Percentiles rank a stretch among this genome's conserved stretches.
These are phyloP conservation scores for Acleris holmiana DNA, from an alignment of 2,888 invertebrate species.

Conservation along the genomic window DNA sequence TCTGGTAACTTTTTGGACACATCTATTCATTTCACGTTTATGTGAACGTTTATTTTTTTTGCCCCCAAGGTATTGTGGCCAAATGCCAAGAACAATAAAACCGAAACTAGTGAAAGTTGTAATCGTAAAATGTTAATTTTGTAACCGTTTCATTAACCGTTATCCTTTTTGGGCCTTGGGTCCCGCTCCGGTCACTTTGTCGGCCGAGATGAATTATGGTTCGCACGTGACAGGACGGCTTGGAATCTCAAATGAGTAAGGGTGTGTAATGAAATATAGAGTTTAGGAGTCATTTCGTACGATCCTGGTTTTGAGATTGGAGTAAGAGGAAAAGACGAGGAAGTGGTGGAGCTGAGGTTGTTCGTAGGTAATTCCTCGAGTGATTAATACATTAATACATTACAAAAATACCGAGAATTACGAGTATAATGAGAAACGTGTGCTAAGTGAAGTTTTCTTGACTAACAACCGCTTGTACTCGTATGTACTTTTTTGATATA, in stretches of 20 bases:
- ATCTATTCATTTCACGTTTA: not conserved
- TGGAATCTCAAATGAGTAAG: constrained; percentile 14
- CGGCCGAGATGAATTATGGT: constrained; percentile 30
- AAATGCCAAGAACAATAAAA: constrained; percentile 22
- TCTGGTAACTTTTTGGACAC: not conserved
- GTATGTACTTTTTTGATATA: no score
- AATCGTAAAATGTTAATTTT: constrained; percentile 34
- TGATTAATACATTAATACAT: no score
- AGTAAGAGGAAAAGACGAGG: not conserved
- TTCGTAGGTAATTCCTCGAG: no score
- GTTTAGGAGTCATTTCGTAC: constrained; percentile 3
- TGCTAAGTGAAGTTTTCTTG: no score
- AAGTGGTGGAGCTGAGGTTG: not conserved
- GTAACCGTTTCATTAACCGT: constrained; percentile 33
- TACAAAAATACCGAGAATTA: no score
- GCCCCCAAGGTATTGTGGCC: not conserved
- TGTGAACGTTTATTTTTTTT: not conserved
- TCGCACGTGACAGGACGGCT: constrained; percentile 7
- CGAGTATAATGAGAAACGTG: no score
- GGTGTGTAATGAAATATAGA: constrained; percentile 1
- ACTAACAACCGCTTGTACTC: no score
- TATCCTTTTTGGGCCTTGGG: constrained; percentile 20
- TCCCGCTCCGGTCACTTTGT: constrained; percentile 17
- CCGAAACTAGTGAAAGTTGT: constrained; percentile 26
- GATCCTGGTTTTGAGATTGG: not conserved